These are phyloP conservation scores for Ia io DNA, from an alignment of 2,113 vertebrate genomes.

Conservation along the genomic window DNA sequence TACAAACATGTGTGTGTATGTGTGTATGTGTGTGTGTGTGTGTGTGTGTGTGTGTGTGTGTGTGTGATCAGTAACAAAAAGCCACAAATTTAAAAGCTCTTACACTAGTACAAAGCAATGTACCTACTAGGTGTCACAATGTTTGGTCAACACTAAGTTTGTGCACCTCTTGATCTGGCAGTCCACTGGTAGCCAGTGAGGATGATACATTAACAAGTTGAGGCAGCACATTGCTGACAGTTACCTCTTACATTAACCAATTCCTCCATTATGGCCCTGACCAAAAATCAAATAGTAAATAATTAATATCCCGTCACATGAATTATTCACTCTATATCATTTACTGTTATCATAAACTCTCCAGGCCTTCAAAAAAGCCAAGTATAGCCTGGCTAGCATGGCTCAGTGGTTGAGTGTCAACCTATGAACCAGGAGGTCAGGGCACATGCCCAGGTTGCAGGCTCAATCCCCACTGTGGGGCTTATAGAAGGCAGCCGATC, in stretches of 20 bases:
- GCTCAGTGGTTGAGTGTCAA: no score
- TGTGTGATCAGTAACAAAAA: neutral
- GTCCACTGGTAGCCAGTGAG: neutral
- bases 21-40: no score
- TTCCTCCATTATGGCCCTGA: neutral
- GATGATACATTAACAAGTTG: neutral
- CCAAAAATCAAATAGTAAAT: neutral
- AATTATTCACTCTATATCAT: neutral
- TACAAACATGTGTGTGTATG: neutral
- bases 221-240: neutral
- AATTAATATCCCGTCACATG: neutral
- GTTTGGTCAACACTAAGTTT: neutral
- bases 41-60: neutral
- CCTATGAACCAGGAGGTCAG: no score
- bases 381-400: neutral
- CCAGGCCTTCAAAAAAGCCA: neutral
- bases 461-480: no score
- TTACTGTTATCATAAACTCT: neutral
- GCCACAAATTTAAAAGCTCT: neutral
- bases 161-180: neutral
- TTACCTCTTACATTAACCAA: neutral
- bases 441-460: no score
- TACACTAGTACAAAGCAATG: neutral
- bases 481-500: no score
- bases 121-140: neutral